These are phyloP conservation scores for Dynastes hyllus DNA, from an alignment of 2,888 invertebrate species.

Conservation along the genomic window DNA sequence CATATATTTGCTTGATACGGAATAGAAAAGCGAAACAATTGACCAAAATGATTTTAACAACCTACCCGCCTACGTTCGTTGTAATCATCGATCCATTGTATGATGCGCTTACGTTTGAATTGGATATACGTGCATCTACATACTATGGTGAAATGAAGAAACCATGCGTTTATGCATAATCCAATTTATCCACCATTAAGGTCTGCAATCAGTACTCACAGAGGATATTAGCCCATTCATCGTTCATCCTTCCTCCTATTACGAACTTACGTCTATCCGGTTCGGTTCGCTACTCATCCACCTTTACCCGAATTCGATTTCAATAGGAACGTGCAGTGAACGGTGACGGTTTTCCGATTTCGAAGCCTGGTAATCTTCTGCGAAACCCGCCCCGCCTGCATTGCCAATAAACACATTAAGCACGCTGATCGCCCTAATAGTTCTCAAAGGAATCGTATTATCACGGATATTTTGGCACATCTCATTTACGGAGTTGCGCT, in stretches of 20 bases:
- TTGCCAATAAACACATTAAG: slow-evolving; percentile 45
- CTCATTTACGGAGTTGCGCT: slow-evolving; percentile 20
- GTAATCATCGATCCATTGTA: no score
- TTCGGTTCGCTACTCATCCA: slow-evolving; percentile 45
- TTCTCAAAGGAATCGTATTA: slow-evolving; percentile 46
- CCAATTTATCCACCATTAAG: slow-evolving; percentile 43
- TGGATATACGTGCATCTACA: neutral
- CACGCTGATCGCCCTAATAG: slow-evolving; percentile 45
- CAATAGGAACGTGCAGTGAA: slow-evolving; percentile 32
- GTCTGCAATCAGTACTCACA: slow-evolving; percentile 28
- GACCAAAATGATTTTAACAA: no score
- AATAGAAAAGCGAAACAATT: no score
- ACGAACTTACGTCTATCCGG: slow-evolving; percentile 43
- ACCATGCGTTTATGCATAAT: slow-evolving; percentile 39
- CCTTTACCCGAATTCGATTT: slow-evolving; percentile 42
- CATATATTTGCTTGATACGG: no score
- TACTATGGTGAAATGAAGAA: neutral
- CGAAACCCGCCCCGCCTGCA: slow-evolving; percentile 30
- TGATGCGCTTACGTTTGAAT: no score
- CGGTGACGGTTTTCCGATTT: slow-evolving; percentile 39
- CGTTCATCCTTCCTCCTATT: slow-evolving; percentile 25
- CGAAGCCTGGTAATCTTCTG: slow-evolving; percentile 35
- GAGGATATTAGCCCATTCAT: slow-evolving; percentile 46
- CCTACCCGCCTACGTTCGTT: no score
- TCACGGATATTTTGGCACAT: slow-evolving; percentile 46